Percentiles rank a stretch among this genome's conserved stretches.
These are phyloP conservation scores for Drosophila kurseongensis DNA, from an alignment of 1,140 invertebrate species.

Conservation along the genomic window DNA sequence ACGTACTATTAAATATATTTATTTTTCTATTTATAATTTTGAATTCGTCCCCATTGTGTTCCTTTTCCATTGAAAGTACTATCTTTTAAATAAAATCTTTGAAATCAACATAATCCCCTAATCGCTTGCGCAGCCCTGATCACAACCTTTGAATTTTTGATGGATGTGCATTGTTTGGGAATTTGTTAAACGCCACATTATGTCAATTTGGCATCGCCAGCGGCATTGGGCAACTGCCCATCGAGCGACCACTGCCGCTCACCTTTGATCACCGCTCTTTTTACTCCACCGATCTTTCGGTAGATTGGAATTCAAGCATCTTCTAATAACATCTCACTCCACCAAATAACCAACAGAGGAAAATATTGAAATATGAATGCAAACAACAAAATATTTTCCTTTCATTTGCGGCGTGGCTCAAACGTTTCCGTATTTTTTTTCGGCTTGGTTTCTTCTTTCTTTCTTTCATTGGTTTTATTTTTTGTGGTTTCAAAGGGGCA, in stretches of 20 bases:
- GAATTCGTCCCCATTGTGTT: too few species aligned
- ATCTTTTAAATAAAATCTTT: not conserved
- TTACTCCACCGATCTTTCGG: conserved; percentile 42
- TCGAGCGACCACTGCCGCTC: conserved; percentile 6
- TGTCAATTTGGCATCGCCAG: conserved; percentile 74
- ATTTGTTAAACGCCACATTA: conserved; percentile 84
- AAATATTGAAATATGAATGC: conserved; percentile 82
- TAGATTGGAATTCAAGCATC: conserved; percentile 45
- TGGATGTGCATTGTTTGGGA: conserved; percentile 61
- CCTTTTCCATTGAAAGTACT: not conserved
- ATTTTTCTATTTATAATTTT: too few species aligned
- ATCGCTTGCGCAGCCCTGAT: conserved; percentile 18
- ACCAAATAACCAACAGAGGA: conserved; percentile 24
- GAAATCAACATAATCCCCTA: not conserved
- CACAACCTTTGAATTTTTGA: conserved; percentile 21
- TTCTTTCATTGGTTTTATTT: not conserved
- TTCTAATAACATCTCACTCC: conserved; percentile 56
- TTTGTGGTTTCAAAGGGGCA: conserved; percentile 15
- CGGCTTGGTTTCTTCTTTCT: conserved; percentile 16
- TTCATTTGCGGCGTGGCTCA: conserved; percentile 46
- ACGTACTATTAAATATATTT: too few species aligned
- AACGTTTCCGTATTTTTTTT: conserved; percentile 41
- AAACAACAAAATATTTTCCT: conserved; percentile 65
- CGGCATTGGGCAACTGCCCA: conserved; percentile 12
- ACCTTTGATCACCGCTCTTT: conserved; percentile 48